Evolutionary conservation across 2,888 invertebrate species (phyloP), one percentile per base, ranked within the genome.

Genomic region (Xanthia icteritia): DNA sequence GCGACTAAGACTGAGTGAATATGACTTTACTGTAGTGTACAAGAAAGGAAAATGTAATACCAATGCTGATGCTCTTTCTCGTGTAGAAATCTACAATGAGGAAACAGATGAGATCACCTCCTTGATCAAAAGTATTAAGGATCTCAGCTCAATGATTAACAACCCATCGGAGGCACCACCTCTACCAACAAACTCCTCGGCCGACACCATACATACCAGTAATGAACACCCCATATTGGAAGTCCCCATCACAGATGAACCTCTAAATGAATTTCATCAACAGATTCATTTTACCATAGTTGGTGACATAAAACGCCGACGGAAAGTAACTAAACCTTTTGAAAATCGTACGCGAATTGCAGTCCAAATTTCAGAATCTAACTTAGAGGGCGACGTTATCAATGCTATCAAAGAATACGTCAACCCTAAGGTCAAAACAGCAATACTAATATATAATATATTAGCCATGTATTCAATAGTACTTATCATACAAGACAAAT

Each of bases 161-260:
- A 20, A 61, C 20, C 61, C 61, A 31, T 0, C 31, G 31, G 31
- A 11, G 20, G 11, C 20, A 11, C 11, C 20, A 61, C 11, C 31
- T 61, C 20, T 20, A 20, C 56, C n/a, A n/a, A 20, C 51, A 51
- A 67, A 69, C 39, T 69, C 42, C 2, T 69, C 68, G 11, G 58
- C 68, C 20, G 42, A 39, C n/a, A 69, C 69, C 8, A 39, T 27
- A 1, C 69, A 58, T 5, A 69, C 42, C 2, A 58, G 20, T 69
- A 39, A 69, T 20, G 69, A 69, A 27, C 27, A 58, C 2, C 69
- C 69, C 0, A 68, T 69, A 56, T 0, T 69, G 6, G 69, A 69
- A 42, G 5, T 69, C 20, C 69, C 69, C 3, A 69, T 69, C 9
- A 69, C 69, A 27, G 69, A 69, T 11, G 69, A 69, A 45, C 69